Evolutionary conservation across 1,140 invertebrate genomes (phyloP).

Genomic region (Gryon sp.): DNA sequence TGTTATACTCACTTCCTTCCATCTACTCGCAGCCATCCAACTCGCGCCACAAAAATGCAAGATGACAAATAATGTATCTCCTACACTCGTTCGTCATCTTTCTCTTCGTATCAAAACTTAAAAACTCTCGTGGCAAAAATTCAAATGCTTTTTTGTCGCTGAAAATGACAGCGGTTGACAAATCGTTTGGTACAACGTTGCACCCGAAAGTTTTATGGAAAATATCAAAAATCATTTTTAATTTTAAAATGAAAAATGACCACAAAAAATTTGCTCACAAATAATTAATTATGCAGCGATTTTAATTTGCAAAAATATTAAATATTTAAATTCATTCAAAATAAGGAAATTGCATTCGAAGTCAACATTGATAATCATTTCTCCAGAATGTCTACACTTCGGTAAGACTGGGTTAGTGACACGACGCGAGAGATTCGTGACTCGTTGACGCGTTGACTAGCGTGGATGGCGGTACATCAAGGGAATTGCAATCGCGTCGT

Average conservation of each 20-base stretch:
- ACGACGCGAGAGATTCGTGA: constrained; percentile 51
- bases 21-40: constrained; percentile 23
- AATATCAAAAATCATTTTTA: constrained; percentile 40
- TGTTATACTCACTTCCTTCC: constrained; percentile 51
- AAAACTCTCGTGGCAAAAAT: constrained; percentile 36
- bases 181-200: constrained; percentile 15
- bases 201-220: too few relatives aligned
- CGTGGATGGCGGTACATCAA: constrained; percentile 61
- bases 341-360: too few relatives aligned
- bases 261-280: too few relatives aligned
- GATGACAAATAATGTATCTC: constrained; percentile 60
- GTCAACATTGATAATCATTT: too few relatives aligned
- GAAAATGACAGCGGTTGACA: constrained; percentile 18
- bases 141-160: constrained; percentile 53
- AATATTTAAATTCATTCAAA: too few relatives aligned
- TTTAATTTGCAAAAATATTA: too few relatives aligned
- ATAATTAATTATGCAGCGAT: too few relatives aligned
- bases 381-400: not conserved
- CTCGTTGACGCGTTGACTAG: constrained; percentile 35
- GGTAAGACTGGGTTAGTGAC: constrained; percentile 27
- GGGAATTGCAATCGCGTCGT: constrained; percentile 52
- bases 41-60: constrained; percentile 43
- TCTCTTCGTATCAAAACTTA: constrained; percentile 4
- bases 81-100: constrained; percentile 50
- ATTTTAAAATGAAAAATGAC: not conserved